phyloP scores from a whole-genome alignment of 2,888 invertebrate genomes.

The Therioaphis trifolii region DNA sequence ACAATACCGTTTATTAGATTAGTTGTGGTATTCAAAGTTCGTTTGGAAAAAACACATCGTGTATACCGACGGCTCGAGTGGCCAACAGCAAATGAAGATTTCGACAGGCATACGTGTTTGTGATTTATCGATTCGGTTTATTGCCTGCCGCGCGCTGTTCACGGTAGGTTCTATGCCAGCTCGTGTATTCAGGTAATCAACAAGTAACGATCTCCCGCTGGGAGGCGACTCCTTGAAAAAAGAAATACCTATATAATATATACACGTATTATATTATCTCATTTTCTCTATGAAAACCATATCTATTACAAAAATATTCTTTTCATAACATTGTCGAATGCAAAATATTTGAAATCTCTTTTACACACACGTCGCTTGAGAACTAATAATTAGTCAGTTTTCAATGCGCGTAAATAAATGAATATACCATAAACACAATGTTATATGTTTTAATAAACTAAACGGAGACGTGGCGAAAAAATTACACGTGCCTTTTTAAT shows the following conservation, averaged over 20 bases:
- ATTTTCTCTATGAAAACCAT: not conserved
- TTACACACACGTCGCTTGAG: not conserved
- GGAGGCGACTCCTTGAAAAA: slow-evolving; percentile 9
- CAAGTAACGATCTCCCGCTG: slow-evolving; percentile 52
- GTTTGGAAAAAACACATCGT: not conserved
- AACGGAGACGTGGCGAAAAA: not conserved
- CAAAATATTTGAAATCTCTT: not conserved
- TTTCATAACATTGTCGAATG: not conserved
- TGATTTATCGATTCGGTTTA: slow-evolving; percentile 61
- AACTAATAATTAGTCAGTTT: not conserved
- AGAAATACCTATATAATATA: not conserved
- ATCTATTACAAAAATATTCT: not conserved
- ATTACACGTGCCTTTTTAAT: not conserved
- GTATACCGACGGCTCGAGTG: not conserved
- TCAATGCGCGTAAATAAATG: not conserved
- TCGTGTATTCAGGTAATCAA: slow-evolving; percentile 54
- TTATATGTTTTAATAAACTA: not conserved
- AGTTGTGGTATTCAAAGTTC: slow-evolving; percentile 24
- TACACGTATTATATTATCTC: no score
- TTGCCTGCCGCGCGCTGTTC: slow-evolving; percentile 13
- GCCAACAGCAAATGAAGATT: slow-evolving; percentile 51
- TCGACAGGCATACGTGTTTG: slow-evolving; percentile 48
- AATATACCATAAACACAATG: not conserved
- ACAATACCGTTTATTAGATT: slow-evolving; percentile 37
- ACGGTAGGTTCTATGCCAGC: not conserved